Evolutionary conservation across 2,113 vertebrate genomes (phyloP).

Genomic region (Clarias macrocephalus): DNA sequence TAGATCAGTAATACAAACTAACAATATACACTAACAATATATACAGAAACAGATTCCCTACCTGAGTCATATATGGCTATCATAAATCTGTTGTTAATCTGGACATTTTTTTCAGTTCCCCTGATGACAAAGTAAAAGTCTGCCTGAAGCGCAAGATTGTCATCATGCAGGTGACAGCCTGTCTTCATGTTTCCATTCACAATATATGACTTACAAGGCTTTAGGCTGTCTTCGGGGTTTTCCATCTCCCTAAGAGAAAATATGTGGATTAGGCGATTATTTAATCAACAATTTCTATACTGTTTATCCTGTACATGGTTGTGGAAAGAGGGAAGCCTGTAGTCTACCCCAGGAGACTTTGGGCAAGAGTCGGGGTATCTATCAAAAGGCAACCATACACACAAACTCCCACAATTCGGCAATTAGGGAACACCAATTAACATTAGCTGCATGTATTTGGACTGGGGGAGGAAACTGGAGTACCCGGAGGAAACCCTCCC

Average conservation of each 20-base stretch:
- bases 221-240: not conserved
- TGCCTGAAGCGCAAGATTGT: accelerated
- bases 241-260: not conserved
- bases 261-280: not conserved
- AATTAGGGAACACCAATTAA: too few species aligned
- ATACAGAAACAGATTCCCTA: conserved; percentile 30
- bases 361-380: too few species aligned
- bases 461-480: too few species aligned
- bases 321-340: too few species aligned
- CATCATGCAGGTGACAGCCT: conserved; percentile 45
- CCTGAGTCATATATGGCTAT: not conserved
- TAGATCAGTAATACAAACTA: not conserved
- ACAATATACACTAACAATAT: not conserved
- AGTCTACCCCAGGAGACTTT: too few species aligned
- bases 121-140: conserved; percentile 55
- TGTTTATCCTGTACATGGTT: too few species aligned
- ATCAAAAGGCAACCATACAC: too few species aligned
- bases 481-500: too few species aligned
- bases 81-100: conserved; percentile 46
- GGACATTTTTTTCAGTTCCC: conserved; percentile 33
- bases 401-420: too few species aligned
- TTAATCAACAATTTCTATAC: too few species aligned
- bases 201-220: conserved; percentile 1
- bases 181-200: not conserved
- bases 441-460: too few species aligned